These are phyloP conservation scores for Phrynocephalus guinanensis DNA, from an alignment of 2,797 vertebrate species.

Conservation along the genomic window DNA sequence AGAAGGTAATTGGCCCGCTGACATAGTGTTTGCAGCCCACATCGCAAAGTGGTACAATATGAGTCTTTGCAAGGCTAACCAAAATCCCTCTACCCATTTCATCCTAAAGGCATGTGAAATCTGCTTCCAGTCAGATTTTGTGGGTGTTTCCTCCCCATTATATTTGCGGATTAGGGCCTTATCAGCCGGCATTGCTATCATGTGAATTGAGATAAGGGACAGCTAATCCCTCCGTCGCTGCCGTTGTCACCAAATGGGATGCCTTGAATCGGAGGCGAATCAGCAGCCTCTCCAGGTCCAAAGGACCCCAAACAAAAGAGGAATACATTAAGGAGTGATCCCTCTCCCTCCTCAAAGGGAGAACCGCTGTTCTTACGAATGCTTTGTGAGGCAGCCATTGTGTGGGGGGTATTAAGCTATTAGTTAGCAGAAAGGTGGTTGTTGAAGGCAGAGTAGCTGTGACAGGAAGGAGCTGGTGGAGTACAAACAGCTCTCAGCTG, in stretches of 20 bases:
- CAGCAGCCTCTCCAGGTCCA: not conserved
- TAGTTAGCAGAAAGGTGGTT: conserved; percentile 43
- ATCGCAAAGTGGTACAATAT: conserved; percentile 41
- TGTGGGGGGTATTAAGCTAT: conserved; percentile 40
- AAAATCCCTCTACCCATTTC: conserved; percentile 47
- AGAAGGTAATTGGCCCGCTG: conserved; percentile 17
- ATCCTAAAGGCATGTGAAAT: conserved; percentile 55
- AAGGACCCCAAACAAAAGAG: not conserved
- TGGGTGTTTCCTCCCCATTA: conserved; percentile 11
- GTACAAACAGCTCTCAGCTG: no score
- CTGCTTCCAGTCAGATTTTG: conserved; percentile 28
- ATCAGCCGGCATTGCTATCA: conserved; percentile 43
- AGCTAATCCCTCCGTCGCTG: conserved; percentile 59
- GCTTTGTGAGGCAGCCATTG: conserved; percentile 35
- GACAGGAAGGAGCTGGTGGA: conserved; percentile 16
- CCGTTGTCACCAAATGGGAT: not conserved
- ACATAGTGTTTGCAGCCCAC: conserved; percentile 23
- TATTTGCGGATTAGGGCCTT: conserved; percentile 58
- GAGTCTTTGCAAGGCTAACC: conserved; percentile 31
- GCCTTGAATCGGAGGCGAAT: conserved; percentile 40
- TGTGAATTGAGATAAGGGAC: conserved; percentile 62
- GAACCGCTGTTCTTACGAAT: not conserved
- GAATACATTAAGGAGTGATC: conserved; percentile 16
- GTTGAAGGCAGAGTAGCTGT: conserved; percentile 34
- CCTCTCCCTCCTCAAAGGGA: conserved; percentile 42